These are phyloP conservation scores for Festucalex cinctus DNA, from an alignment of 2,113 vertebrate species.

Conservation along the genomic window DNA sequence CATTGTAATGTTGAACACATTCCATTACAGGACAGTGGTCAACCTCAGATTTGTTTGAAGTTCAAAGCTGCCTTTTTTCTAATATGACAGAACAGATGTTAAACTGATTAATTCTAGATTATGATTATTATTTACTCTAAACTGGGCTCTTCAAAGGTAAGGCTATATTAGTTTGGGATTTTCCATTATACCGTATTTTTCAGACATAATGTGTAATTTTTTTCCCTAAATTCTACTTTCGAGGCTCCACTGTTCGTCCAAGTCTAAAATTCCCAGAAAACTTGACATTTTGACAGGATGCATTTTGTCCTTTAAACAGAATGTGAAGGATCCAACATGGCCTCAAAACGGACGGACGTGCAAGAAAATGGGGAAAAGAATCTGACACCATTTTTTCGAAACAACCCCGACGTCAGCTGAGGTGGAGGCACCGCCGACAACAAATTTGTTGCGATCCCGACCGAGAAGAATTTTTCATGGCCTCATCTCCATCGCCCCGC, in stretches of 20 bases:
- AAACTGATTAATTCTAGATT: too few species aligned
- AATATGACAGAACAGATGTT: background rate
- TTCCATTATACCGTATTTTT: too few species aligned
- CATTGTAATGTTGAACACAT: too few species aligned
- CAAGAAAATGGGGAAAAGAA: constrained; percentile 3
- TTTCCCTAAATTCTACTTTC: background rate
- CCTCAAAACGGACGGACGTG: constrained; percentile 13
- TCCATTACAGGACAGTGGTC: background rate
- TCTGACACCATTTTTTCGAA: constrained; percentile 47
- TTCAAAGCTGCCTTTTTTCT: background rate
- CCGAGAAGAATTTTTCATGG: constrained; percentile 40
- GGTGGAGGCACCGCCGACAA: constrained; percentile 23
- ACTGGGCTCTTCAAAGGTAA: too few species aligned
- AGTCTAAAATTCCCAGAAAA: background rate
- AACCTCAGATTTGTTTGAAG: background rate
- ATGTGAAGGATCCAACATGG: constrained; percentile 53
- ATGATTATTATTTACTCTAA: too few species aligned
- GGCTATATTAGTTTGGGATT: too few species aligned
- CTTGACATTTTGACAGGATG: background rate
- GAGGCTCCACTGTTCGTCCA: background rate
- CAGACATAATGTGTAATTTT: background rate
- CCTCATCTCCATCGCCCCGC: constrained; percentile 19
- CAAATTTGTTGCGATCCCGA: constrained; percentile 25
- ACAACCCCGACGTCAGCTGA: constrained; percentile 28
- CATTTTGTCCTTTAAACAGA: constrained; percentile 38